Base-by-base conservation (phyloP, 2,113 vertebrate genomes). In the Erpornis zantholeuca region DNA sequence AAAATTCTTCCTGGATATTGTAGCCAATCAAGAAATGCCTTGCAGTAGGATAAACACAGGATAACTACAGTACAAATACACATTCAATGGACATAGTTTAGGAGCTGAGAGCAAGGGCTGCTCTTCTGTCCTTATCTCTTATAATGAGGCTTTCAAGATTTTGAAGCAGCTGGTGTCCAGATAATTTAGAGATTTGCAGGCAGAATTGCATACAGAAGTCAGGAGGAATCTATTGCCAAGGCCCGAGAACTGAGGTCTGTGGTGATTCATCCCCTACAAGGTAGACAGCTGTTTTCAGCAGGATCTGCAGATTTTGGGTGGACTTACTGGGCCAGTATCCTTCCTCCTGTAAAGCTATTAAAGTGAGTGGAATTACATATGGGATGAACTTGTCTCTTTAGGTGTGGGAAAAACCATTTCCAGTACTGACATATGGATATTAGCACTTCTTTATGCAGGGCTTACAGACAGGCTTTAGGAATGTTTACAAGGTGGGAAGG, bases 401-500 rank as follows among this genome's bases (percentile, higher is more conserved):
- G 94, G 90, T 95, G 92, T 90, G 88, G 86, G 79, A 83, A 82
- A 94, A 96, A 88, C 36, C 35, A 88, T 94, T 97, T 92, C 87
- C 85, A 96, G 90, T 95, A 96, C 92, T 96, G 93, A 95, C 94
- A 96, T 93, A 86, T 80, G 93, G 88, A 78, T 93, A 97, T 94
- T 95, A 97, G 76, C 96, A 86, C 93, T 94, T 94, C 93, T 96
- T 96, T 91, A 90, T 88, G 66, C 68, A 88, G 84, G 85, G 40
- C 76, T 96, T 88, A 93, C 71, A 94, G 87, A 96, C 93, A 95
- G 93, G 76, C 90, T 94, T 90, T 81, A 81, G 89, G 82, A 95
- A 96, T 94, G 96, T 97, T 95, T 96, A 95, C 94, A 95, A 93
- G 92, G 92, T 94, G 88, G 79, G 90, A 94, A 93, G 88, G 88